A percentile compares a stretch with the other conserved stretches of the same genome.
Evolutionary conservation across 2,888 invertebrate species (phyloP).

Genomic region (Tachina fera): DNA sequence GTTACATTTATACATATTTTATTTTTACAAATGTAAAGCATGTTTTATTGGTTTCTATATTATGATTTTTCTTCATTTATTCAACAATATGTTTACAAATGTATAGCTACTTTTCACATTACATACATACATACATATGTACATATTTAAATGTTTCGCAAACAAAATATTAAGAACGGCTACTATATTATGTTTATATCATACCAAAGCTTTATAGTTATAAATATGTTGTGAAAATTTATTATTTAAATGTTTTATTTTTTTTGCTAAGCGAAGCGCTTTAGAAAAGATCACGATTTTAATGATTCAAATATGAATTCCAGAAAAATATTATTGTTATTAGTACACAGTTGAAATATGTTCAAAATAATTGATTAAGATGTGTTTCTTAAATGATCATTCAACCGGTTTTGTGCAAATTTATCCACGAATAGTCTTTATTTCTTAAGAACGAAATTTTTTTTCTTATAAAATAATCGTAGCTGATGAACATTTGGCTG

Average conservation of each 20-base stretch:
- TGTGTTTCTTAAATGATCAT: constrained; percentile 72
- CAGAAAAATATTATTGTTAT: background rate
- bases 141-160: background rate
- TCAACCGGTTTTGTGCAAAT: constrained; percentile 60
- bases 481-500: constrained; percentile 97
- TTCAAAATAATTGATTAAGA: constrained; percentile 40
- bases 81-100: constrained; percentile 12
- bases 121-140: background rate
- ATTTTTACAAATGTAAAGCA: constrained; percentile 40
- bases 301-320: background rate
- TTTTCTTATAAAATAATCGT: constrained; percentile 59
- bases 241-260: constrained; percentile 7
- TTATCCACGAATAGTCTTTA: constrained; percentile 33
- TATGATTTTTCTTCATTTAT: constrained; percentile 48
- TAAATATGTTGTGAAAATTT: constrained; percentile 17
- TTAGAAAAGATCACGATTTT: constrained; percentile 39
- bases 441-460: constrained; percentile 47
- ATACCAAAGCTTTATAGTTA: constrained; percentile 23
- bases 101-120: constrained; percentile 33
- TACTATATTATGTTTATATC: constrained; percentile 29
- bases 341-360: constrained; percentile 7
- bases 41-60: constrained; percentile 45
- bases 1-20: background rate
- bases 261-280: constrained; percentile 10
- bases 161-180: constrained; percentile 10